phyloP scores from a whole-genome alignment of 2,797 vertebrate species.

The Hippoglossus hippoglossus region DNA sequence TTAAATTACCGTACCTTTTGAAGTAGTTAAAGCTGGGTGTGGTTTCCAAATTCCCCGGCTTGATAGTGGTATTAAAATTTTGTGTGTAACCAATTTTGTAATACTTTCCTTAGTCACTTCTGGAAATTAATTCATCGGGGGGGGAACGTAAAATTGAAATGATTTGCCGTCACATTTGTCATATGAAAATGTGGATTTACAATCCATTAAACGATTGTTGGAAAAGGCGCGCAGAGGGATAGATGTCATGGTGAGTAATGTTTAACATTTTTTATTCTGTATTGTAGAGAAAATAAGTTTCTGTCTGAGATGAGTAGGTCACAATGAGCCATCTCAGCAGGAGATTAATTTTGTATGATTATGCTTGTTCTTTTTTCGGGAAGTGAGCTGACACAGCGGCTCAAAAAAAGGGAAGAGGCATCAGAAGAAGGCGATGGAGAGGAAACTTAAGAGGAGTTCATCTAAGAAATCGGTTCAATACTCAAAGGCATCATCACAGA shows the following conservation, averaged over 20 bases:
- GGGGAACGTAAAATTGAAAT: neutral
- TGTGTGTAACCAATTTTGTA: neutral
- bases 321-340: neutral
- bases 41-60: slow-evolving; percentile 23
- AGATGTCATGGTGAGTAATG: neutral
- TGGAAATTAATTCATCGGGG: neutral
- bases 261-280: neutral
- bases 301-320: neutral
- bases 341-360: neutral
- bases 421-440: too few species aligned
- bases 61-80: slow-evolving; percentile 32
- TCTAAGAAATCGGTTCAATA: too few species aligned
- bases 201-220: slow-evolving; percentile 12
- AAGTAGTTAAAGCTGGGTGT: slow-evolving; percentile 40
- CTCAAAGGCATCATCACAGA: too few species aligned
- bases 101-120: slow-evolving; percentile 7
- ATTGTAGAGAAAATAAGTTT: neutral
- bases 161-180: neutral
- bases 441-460: too few species aligned
- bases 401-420: neutral
- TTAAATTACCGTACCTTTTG: slow-evolving; percentile 51
- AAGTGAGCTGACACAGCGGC: neutral
- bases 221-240: neutral
- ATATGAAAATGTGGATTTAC: neutral
- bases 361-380: too few species aligned